Base-by-base conservation (phyloP, 2,797 vertebrate genomes). In the Bufotes viridis region DNA sequence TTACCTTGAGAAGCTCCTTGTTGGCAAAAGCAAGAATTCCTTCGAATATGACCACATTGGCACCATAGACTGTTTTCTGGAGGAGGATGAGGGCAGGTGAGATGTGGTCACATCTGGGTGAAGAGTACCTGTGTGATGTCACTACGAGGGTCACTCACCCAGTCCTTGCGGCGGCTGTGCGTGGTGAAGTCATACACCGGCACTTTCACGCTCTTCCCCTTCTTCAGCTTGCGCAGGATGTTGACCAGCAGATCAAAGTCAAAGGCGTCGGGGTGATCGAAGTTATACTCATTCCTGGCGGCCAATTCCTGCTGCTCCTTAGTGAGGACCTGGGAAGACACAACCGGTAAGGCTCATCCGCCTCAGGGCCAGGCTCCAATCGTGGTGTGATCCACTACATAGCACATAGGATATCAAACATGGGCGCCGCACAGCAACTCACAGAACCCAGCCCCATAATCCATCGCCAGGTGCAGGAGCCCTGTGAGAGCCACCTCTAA, bases 41-140 rank as follows among this genome's bases (percentile, higher is more conserved):
- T 84, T 98, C 97, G 0, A 98, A 97, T 90, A 98, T 96, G n/a
- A 98, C 96, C 2, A 98, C 97, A 0, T 98, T 98, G 90, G 97
- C 97, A 1, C 97, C 97, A 0, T 98, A 98, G 51, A 98, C 94
- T 0, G 95, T 97, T 96, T 98, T 98, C 97, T 98, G 94, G 0
- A 88, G 72, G 12, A 90, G 0, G 29, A 88, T 76, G 2, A 88
- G 57, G 13, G 24, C 29, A 12, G 22, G 55, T 67, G 55, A 15
- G 55, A 22, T 34, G 29, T 34, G 53, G 70, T 70, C 26, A 70
- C 26, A 34, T 69, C 1, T 1, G 26, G 67, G 70, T 34, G 69
- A 26, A 42, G 42, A 34, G 70, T 1, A 7, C 29, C 29, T 18
- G 0, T 49, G 29, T 34, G 7, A 69, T 1, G 26, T 8, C 14